Conservation (phyloP, 30 jellyfish, hydroid and myxozoan genomes). For the Clytia hemisphaerica region DNA sequence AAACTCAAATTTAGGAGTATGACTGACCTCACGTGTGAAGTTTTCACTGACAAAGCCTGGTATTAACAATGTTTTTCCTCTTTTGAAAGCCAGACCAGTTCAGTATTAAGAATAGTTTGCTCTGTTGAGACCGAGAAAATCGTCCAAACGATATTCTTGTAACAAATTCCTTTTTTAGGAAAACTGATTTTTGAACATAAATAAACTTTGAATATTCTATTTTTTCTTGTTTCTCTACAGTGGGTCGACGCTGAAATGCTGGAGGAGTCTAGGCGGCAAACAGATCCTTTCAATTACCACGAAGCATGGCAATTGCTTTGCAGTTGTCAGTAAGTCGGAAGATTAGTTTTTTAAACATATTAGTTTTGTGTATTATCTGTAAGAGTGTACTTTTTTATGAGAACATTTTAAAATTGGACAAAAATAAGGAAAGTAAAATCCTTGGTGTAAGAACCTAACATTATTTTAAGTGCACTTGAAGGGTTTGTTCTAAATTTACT, state of each 20-base stretch:
- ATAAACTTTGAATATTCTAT: neutral
- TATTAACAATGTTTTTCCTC: neutral
- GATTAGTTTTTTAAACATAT: neutral
- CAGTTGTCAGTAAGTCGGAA: slow-evolving; percentile 61
- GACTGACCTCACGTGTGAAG: no score
- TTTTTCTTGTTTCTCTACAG: slow-evolving; percentile 27
- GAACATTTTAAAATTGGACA: neutral
- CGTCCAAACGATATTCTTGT: no score
- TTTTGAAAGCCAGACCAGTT: neutral
- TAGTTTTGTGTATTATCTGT: neutral
- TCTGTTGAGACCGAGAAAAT: no score
- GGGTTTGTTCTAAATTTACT: neutral
- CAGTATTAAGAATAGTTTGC: no score
- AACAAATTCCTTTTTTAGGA: neutral
- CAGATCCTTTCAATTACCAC: slow-evolving; percentile 63
- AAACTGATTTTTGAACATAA: no score
- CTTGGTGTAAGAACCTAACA: neutral
- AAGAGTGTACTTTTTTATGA: neutral
- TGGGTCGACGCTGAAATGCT: slow-evolving; percentile 85
- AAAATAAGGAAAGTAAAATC: neutral
- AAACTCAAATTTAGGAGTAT: no score
- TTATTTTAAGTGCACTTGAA: neutral
- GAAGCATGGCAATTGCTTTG: slow-evolving; percentile 96
- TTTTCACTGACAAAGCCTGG: no score
- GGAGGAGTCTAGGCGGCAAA: slow-evolving; percentile 55